Evolutionary conservation across 1,140 invertebrate species (phyloP), one percentile per base, ranked within the genome.

Genomic region (Pachypsylla venusta): DNA sequence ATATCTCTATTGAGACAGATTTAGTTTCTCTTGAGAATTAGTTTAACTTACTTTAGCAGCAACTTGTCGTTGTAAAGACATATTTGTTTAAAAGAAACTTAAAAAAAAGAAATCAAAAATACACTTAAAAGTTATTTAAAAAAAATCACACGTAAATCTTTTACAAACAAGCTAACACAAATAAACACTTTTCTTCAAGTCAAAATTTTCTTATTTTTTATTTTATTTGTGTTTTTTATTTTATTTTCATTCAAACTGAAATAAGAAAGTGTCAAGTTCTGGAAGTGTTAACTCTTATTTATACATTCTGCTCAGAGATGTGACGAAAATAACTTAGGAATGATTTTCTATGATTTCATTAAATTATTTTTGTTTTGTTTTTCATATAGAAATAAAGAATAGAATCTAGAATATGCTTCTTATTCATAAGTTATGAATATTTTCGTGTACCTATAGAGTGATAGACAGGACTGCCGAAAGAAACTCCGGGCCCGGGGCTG

Each of bases 21-120:
- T n/a, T n/a, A n/a, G n/a, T n/a, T n/a, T n/a, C n/a, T n/a, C n/a
- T n/a, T n/a, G n/a, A n/a, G n/a, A n/a, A n/a, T n/a, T n/a, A n/a
- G 30, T 42, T 2, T n/a, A 54, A 57, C 61, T 62, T 56, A 62
- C 61, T 58, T 62, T 62, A 28, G 61, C 61, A 19, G 58, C 58
- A 53, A 62, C 61, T 7, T 58, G 58, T 20, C 61, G 58, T 62
- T 62, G 58, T 27, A 62, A 30, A 53, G 61, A 62, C 61, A 62
- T 62, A 25, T 54, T 58, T 26, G 42, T n/a, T 40, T 57, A 39
- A 42, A 39, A n/a, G 30, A 16, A 25, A 22, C 24, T 55, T 10
- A 48, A 48, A 48, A 48, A 48, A n/a, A 48, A 5, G 42, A 48
- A 48, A 48, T 10, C n/a, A 35, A 35, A 35, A 48, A n/a, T 19